phyloP scores from a whole-genome alignment of 2,888 invertebrate genomes.

The Elysia crispata region DNA sequence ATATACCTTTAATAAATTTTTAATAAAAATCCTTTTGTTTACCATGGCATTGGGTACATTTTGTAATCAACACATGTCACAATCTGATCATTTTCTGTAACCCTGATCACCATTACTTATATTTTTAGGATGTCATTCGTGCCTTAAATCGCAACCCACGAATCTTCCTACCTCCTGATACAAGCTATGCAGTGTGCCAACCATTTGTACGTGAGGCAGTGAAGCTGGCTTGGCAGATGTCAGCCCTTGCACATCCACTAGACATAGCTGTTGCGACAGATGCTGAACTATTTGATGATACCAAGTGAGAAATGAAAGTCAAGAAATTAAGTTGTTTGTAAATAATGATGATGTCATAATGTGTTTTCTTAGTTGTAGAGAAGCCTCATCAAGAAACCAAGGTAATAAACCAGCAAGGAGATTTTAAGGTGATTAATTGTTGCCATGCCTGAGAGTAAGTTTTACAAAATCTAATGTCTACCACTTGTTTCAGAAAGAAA shows the following conservation, averaged over 20 bases:
- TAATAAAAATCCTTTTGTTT: too few relatives aligned
- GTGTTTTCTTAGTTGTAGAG: too few relatives aligned
- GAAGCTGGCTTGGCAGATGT: conserved; percentile 77
- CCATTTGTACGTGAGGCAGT: conserved; percentile 77
- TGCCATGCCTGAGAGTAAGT: too few relatives aligned
- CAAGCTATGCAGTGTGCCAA: conserved; percentile 73
- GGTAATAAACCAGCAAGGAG: too few relatives aligned
- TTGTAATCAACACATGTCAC: background rate
- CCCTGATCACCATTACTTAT: background rate
- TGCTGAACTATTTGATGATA: conserved; percentile 76
- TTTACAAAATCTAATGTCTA: too few relatives aligned
- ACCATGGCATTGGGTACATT: background rate
- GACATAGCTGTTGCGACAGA: conserved; percentile 75
- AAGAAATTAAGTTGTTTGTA: too few relatives aligned
- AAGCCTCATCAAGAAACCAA: too few relatives aligned
- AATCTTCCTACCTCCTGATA: conserved; percentile 73
- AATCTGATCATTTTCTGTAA: background rate
- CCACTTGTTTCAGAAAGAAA: too few relatives aligned
- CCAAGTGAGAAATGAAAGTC: conserved; percentile 65
- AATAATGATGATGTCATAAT: too few relatives aligned
- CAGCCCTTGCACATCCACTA: conserved; percentile 74
- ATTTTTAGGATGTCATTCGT: conserved; percentile 75
- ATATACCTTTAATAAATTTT: background rate
- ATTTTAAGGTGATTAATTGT: too few relatives aligned
- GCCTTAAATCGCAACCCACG: conserved; percentile 73